Evolutionary conservation across 2,888 invertebrate genomes (phyloP), one percentile per base, ranked within the genome.

Genomic region (Metellina segmentata): DNA sequence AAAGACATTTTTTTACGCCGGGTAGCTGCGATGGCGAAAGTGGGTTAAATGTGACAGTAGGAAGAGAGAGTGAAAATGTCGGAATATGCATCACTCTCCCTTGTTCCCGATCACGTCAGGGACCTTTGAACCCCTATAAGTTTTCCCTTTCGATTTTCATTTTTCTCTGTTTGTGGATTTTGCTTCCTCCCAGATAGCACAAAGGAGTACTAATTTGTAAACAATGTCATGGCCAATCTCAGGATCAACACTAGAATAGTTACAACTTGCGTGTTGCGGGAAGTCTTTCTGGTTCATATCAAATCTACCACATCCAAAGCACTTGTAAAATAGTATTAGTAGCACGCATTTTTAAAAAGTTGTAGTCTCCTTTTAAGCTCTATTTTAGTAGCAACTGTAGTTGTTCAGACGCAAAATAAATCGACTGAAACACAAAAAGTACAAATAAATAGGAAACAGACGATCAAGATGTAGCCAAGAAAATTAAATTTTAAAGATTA

Each of bases 11-110:
- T 72, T 61, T 87, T 87, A 81, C 79, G 87, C 52, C 52, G n/a
- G 34, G 72, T 87, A 61, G 61, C 51, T 79, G 51, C 11, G 51
- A 61, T 53, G 79, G 53, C 20, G 74, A 19, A 88, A 77, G 75
- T 89, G 77, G 89, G 89, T 89, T 89, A 75, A 77, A 89, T 69
- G 61, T 34, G 89, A 75, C 51, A 69, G 72, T n/a, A 81, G 53
- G 61, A 75, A 72, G 69, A 69, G 48, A 81, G 78, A 69, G 53
- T 72, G 53, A 88, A 79, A 53, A 61, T 88, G 81, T 81, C 79
- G 81, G 81, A 88, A 81, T n/a, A n/a, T 81, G 69, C 16, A 51
- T 71, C 89, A 53, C 89, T 75, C 49, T 74, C 82, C 13, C 53
- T 61, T 53, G 51, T 61, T 69, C 16, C n/a, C 81, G 19, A 61